Evolutionary conservation across 1,140 invertebrate genomes (phyloP), one percentile per base, ranked within the genome.

Genomic region (Lordiphosa collinella): DNA sequence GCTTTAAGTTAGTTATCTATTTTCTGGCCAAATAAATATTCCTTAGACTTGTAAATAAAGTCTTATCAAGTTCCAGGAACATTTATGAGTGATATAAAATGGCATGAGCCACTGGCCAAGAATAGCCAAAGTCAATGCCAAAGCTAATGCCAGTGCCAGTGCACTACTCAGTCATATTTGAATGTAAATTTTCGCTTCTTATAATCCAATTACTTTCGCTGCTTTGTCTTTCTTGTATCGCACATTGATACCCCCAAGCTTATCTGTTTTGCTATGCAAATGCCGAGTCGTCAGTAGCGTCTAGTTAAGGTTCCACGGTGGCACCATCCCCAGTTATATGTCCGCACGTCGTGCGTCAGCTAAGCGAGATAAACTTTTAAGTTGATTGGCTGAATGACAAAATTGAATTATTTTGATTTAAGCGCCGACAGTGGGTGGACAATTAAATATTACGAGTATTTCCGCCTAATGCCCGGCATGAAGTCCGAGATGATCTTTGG

Each of bases 321-420:
- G 25, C 25, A 29, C 25, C 25, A 29, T 29, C 25, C 25, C 25
- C 25, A 8, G 5, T 7, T 7, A 3, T 18, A 1, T 7, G 2
- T 13, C 29, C 25, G 32, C 37, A 11, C 36, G 50, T 48, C 29
- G 44, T 29, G 37, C 60, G 65, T 60, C 64, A 68, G 16, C 38
- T 31, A 56, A 69, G 61, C 61, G 55, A 61, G 69, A 79, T 80
- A 74, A 80, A 76, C 56, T 51, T 75, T 70, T 82, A 59, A 54
- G 47, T 84, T 84, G 78, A 84, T 84, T 84, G 79, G 64, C 75
- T 86, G 71, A 86, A 86, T 86, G 82, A 80, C 71, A 80, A 72
- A 86, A 86, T 86, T 86, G 69, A 86, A 86, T 80, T 86, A 82
- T 75, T 86, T 86, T 86, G 71, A 86, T 76, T 86, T 86, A 71